Conservation (phyloP, 1,140 invertebrate genomes). For the Zaprionus camerounensis region DNA sequence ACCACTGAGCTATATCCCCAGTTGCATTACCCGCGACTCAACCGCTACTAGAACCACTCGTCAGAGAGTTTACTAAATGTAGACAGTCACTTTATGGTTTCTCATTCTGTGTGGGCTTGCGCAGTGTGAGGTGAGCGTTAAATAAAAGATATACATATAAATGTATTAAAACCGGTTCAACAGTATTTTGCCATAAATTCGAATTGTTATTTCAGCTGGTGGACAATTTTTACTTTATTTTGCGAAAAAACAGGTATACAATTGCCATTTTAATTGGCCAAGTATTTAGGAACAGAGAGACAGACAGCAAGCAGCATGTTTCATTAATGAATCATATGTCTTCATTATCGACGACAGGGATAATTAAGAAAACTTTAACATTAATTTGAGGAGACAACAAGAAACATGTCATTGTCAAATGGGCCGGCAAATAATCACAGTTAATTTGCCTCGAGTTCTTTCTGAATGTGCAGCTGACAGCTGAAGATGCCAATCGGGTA, state of each 20-base stretch:
- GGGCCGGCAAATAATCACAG: conserved; percentile 39
- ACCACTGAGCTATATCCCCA: conserved; percentile 91
- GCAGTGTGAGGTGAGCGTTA: conserved; percentile 48
- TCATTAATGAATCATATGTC: conserved; percentile 61
- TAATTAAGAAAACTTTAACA: conserved; percentile 36
- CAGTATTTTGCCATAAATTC: conserved; percentile 50
- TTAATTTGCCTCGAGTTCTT: conserved; percentile 36
- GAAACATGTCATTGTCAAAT: conserved; percentile 26
- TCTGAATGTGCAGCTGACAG: conserved; percentile 20
- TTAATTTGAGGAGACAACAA: conserved; percentile 11
- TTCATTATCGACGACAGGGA: conserved; percentile 57
- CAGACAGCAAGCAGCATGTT: conserved; percentile 26
- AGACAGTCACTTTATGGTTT: neutral
- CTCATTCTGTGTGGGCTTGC: conserved; percentile 53
- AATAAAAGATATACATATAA: conserved; percentile 41
- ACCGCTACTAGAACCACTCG: conserved; percentile 25
- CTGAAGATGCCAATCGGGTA: conserved; percentile 42
- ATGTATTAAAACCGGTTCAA: conserved; percentile 69
- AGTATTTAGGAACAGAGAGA: conserved; percentile 28
- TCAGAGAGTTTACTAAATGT: conserved; percentile 22
- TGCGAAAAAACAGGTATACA: conserved; percentile 62
- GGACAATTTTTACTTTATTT: conserved; percentile 55
- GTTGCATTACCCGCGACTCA: conserved; percentile 19
- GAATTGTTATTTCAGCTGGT: conserved; percentile 65
- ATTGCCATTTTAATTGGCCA: conserved; percentile 48